Evolutionary conservation across 2,113 vertebrate genomes (phyloP), one percentile per base, ranked within the genome.

Genomic region (Aptenodytes patagonicus): DNA sequence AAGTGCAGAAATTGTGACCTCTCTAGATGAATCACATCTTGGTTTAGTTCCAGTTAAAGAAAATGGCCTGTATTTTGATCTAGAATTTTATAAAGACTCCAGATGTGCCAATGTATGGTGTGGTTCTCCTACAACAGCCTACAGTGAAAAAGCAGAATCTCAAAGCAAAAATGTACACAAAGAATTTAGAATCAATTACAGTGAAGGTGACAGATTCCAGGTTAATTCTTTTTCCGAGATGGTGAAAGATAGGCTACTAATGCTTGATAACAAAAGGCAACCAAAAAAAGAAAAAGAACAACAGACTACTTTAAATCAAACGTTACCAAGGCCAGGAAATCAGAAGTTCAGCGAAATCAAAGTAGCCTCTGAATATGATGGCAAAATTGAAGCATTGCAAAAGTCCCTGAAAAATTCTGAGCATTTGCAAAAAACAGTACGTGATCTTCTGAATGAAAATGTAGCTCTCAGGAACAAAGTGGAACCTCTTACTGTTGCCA

Each of bases 361-460:
- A 47, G 86, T 87, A 47, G 47, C 87, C 38, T 89, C 93, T 51
- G 91, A 96, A 44, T 92, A 87, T 47, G 61, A 80, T 49, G 68
- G 95, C 90, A 96, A 97, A 94, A 92, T 65, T 40, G 94, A 96
- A 65, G 93, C 89, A 28, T 77, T 96, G 78, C 95, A 97, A 38
- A 96, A 90, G 75, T 97, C 97, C 68, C 81, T 96, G 34, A 97
- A 94, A 92, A 94, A 97, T 66, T 95, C 91, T 61, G 54, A 95
- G 57, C 70, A 86, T 46, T 24, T 58, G 46, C 86, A 97, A 72
- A 97, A 96, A 80, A 97, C 77, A 38, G 83, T 87, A 36, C 61
- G 42, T 14, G 84, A 88, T 62, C 69, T 97, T 14, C 92, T 93
- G 51, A 92, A 90, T 46, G 89, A 98, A 94, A 98, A 97, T 40